phyloP scores from a whole-genome alignment of 2,888 invertebrate genomes.

The Platerodrilus igneus region DNA sequence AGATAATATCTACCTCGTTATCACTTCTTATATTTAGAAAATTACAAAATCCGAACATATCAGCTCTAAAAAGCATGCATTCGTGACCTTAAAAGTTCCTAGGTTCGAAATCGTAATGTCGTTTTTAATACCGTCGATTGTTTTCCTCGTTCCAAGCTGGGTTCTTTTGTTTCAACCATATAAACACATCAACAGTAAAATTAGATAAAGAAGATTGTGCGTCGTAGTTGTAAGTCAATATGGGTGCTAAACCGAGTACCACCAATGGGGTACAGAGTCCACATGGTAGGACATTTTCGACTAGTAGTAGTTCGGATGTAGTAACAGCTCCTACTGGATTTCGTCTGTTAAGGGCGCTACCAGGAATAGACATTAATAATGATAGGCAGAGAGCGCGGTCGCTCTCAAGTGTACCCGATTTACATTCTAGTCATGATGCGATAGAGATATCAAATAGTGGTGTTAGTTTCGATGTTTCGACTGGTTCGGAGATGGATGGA shows the following conservation, averaged over 20 bases:
- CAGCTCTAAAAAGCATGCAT: no score
- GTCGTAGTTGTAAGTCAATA: conserved; percentile 41
- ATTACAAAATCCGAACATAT: no score
- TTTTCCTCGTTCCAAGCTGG: conserved; percentile 40
- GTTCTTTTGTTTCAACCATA: conserved; percentile 13
- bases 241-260: conserved; percentile 82
- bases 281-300: conserved; percentile 69
- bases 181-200: conserved; percentile 35
- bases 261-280: conserved; percentile 72
- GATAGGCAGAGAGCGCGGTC: conserved; percentile 80
- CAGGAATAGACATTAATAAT: conserved; percentile 67
- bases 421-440: conserved; percentile 54
- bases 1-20: no score
- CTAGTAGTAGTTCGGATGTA: conserved; percentile 63
- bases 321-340: conserved; percentile 60
- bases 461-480: conserved; percentile 60
- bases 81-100: no score
- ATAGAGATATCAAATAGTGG: conserved; percentile 59
- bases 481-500: conserved; percentile 62
- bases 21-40: no score
- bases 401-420: conserved; percentile 77
- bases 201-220: conserved; percentile 8
- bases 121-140: conserved; percentile 49
- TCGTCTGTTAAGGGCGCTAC: conserved; percentile 65
- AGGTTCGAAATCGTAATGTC: no score